Evolutionary conservation across 1,140 invertebrate species (phyloP).

Genomic region (Drosophila mauritiana): DNA sequence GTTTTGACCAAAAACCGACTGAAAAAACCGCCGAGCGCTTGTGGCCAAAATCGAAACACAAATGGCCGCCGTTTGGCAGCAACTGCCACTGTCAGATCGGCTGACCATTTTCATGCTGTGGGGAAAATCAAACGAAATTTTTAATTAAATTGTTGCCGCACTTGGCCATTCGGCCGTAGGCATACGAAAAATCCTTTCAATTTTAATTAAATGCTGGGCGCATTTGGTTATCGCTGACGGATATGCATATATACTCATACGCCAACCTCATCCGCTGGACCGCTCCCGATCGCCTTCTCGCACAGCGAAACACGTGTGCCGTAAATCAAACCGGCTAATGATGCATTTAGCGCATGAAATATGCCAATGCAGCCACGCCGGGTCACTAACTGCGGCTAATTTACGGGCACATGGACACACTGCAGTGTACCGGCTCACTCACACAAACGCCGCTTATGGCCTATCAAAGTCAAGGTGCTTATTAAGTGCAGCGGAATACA

Average conservation of each 20-base stretch:
- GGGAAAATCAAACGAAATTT: constrained; percentile 62
- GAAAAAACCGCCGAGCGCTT: constrained; percentile 38
- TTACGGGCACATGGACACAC: constrained; percentile 60
- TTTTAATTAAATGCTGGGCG: constrained; percentile 44
- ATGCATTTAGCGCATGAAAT: constrained; percentile 82
- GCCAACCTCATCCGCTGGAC: not conserved
- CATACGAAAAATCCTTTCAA: constrained; percentile 44
- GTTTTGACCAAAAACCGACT: constrained; percentile 68
- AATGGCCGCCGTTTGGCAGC: constrained; percentile 51
- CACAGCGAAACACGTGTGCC: constrained; percentile 49
- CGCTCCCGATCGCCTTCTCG: constrained; percentile 10
- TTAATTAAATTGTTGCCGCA: constrained; percentile 74
- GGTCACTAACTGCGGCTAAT: constrained; percentile 80
- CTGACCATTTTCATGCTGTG: constrained; percentile 63
- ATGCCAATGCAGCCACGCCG: constrained; percentile 76
- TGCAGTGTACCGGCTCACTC: not conserved
- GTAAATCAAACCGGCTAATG: constrained; percentile 78
- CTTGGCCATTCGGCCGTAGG: constrained; percentile 31
- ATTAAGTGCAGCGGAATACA: constrained; percentile 73
- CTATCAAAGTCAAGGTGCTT: constrained; percentile 82
- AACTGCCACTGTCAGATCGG: constrained; percentile 51
- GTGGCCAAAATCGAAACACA: constrained; percentile 65
- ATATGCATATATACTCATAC: constrained; percentile 10
- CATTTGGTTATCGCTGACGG: constrained; percentile 16
- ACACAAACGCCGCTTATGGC: constrained; percentile 39